Percentiles rank a stretch among this genome's conserved stretches.
These are phyloP conservation scores for Campylorhamphus procurvoides DNA, from an alignment of 2,113 vertebrate genomes.

Conservation along the genomic window DNA sequence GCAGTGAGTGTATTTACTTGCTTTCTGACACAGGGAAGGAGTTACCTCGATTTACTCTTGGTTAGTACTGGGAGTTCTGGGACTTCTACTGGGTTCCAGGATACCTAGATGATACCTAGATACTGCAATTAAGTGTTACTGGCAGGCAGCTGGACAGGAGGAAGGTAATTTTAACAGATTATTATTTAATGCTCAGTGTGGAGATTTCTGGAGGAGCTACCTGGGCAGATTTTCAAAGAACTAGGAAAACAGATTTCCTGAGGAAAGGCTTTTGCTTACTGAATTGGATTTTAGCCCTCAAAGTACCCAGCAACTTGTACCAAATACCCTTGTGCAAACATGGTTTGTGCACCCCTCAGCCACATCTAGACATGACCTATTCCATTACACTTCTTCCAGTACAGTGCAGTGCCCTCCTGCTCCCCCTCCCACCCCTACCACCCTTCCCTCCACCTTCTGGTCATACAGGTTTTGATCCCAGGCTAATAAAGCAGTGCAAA, in stretches of 20 bases:
- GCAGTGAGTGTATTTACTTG: background rate
- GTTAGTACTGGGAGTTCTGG: background rate
- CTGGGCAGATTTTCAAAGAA: background rate
- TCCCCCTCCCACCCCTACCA: background rate
- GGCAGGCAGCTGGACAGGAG: background rate
- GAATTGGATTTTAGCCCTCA: background rate
- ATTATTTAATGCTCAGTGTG: background rate
- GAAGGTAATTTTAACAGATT: background rate
- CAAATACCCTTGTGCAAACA: background rate
- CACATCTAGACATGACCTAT: background rate
- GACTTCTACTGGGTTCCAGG: background rate
- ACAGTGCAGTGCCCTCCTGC: rapidly evolving
- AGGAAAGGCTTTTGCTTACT: background rate
- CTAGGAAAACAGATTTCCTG: background rate
- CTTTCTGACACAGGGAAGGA: background rate
- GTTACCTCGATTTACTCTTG: background rate
- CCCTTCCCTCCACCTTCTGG: background rate
- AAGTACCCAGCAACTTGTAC: background rate
- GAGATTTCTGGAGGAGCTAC: background rate
- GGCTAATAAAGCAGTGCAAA: background rate
- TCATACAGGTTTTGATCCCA: background rate
- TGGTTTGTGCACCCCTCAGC: background rate
- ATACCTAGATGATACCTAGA: background rate
- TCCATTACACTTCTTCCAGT: background rate
- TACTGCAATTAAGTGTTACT: background rate